Conservation (phyloP, 2,113 vertebrate genomes). For the Toxotes jaculatrix region DNA sequence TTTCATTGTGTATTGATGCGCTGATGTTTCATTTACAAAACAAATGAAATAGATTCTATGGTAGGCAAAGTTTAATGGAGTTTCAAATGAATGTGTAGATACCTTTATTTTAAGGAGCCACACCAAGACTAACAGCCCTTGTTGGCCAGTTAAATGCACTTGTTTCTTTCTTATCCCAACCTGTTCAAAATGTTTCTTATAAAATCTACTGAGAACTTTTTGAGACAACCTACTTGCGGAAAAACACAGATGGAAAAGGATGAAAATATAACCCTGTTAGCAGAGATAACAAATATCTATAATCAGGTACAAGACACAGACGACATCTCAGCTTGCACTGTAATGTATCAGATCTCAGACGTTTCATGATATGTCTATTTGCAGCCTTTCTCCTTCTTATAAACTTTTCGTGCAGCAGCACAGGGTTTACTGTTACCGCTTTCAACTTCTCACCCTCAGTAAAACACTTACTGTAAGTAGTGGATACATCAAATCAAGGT, state of each 20-base stretch:
- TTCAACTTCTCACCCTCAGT: background rate
- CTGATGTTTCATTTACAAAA: background rate
- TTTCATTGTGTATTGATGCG: background rate
- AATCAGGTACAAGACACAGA: conserved; percentile 21
- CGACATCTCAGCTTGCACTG: background rate
- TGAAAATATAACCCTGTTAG: background rate
- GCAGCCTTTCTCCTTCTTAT: background rate
- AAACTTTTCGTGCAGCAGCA: background rate
- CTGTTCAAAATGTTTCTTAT: background rate
- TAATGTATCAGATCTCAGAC: conserved; percentile 4
- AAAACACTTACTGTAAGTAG: background rate
- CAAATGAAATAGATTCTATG: background rate
- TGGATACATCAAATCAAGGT: conserved; percentile 13
- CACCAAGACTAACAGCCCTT: background rate
- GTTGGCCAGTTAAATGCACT: background rate
- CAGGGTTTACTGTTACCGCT: background rate
- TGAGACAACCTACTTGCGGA: background rate
- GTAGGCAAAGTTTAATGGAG: background rate
- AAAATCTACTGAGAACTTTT: conserved; percentile 3
- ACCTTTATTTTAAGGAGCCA: background rate
- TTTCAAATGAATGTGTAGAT: too few species aligned
- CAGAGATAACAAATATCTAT: conserved; percentile 2
- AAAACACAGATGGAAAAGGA: background rate
- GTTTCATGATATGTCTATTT: conserved; percentile 28
- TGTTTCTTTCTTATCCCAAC: background rate